Percentiles rank a stretch among this genome's conserved stretches.
Evolutionary conservation across 1,140 invertebrate genomes (phyloP).

Genomic region (Aplysia californica): DNA sequence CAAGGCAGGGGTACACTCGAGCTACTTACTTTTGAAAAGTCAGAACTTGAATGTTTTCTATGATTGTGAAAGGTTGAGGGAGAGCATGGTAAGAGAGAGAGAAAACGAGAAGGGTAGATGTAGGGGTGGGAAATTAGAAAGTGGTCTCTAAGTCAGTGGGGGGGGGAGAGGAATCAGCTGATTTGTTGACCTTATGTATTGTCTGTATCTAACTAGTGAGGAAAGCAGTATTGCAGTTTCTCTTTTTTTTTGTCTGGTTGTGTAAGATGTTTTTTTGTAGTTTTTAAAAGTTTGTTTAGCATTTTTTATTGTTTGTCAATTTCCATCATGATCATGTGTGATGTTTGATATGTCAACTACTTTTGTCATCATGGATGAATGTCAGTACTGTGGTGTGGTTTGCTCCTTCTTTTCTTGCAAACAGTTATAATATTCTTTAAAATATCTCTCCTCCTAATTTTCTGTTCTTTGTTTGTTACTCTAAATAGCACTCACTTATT

Average conservation of each 20-base stretch:
- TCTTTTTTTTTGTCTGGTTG: background rate
- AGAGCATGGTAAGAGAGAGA: too few relatives aligned
- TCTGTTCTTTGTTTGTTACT: background rate
- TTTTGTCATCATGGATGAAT: background rate
- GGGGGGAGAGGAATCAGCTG: too few relatives aligned
- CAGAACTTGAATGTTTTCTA: too few relatives aligned
- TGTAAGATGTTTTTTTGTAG: background rate
- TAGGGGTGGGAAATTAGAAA: too few relatives aligned
- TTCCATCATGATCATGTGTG: background rate
- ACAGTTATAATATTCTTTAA: too few relatives aligned
- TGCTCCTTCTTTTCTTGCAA: background rate
- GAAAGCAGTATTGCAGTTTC: background rate
- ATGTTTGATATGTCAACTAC: background rate
- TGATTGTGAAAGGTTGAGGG: too few relatives aligned
- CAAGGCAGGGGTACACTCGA: too few relatives aligned
- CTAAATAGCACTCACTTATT: background rate
- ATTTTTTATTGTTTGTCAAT: background rate
- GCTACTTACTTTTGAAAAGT: too few relatives aligned
- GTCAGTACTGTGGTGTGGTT: background rate
- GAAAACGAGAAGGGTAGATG: too few relatives aligned
- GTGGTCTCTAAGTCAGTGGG: too few relatives aligned
- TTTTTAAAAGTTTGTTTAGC: background rate
- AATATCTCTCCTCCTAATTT: too few relatives aligned
- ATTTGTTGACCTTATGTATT: background rate
- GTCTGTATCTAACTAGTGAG: background rate